Base-by-base conservation (phyloP, 1,140 invertebrate species). In the Drosophila burlai region DNA sequence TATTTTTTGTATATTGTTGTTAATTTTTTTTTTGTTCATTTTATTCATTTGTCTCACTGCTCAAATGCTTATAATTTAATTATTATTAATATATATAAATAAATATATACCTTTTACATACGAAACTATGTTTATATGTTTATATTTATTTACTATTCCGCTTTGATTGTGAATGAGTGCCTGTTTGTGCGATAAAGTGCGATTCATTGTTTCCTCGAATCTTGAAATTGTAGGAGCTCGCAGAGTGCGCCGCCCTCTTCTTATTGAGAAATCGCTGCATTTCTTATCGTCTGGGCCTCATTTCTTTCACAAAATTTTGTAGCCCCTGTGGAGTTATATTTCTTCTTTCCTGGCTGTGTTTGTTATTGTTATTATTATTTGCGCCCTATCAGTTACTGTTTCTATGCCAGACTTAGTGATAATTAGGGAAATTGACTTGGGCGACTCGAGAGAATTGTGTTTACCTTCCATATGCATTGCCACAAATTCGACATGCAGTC, bases 241-340 rank as follows among this genome's bases (percentile, higher is more conserved):
- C 15, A 55, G 63, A 59, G 62, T 64, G 66, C 61, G 50, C 71
- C 29, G 57, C 50, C 52, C 42, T 36, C 45, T 54, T 26, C 52
- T 72, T 66, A 80, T 80, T 81, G 77, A 52, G 60, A 77, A 77
- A 69, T 80, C 80, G 63, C 58, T 50, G 47, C 66, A 57, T 40
- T 68, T 34, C 49, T 71, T 71, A 71, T 71, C 67, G 67, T 45
- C 31, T 46, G 31, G 34, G 43, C 24, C 26, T 42, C 61, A 57
- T 55, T n/a, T 58, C 29, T 24, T 40, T 26, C 24, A 10, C 29
- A 24, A 21, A 21, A 21, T 36, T 21, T n/a, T 24, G 10, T 46
- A 11, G 18, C 31, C 50, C 47, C n/a, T 21, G 40, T 10, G 40
- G 29, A 49, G 21, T 29, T 42, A 21, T 50, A 47, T 43, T 72